Evolutionary conservation across 2,113 vertebrate genomes (phyloP), one percentile per base, ranked within the genome.

Genomic region (Siniperca knerii): DNA sequence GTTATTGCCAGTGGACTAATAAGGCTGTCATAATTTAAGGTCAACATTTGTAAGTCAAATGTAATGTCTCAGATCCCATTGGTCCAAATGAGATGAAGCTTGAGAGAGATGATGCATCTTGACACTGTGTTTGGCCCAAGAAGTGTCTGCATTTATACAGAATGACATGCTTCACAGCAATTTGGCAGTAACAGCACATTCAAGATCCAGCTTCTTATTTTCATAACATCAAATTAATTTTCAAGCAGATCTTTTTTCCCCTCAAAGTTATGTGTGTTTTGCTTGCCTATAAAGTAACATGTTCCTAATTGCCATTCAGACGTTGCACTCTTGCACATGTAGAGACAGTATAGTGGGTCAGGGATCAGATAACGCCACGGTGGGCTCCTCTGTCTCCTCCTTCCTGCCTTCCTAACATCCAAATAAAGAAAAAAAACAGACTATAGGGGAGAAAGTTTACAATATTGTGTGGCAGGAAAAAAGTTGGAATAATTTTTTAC

Each of bases 401-500:
- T 44, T 68, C 20, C 11, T 76, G 15, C 29, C 37, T 33, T 54
- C 48, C 13, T n/a, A 40, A 50, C 37, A 58, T 75, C 82, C 68
- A 75, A 75, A 80, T 57, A 42, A 75, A 74, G 10, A 50, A 40
- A 18, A 71, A 75, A 25, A 60, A 33, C 42, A 46, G 0, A 29
- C 57, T 13, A 29, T 2, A 37, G 60, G 48, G 61, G 77, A 5
- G 3, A 50, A 73, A 66, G 58, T 82, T 82, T 60, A 55, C 55
- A 48, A 23, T 44, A 33, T 68, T 68, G 21, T 67, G 66, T 73
- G 29, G 33, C 55, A 79, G 60, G 44, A 67, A 70, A 35, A 83
- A 90, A 89, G 87, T 86, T 87, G 10, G 61, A 85, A 82, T 83
- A 54, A 71, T 90, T 87, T 29, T 89, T 71, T 69, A 37, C 71